Base-by-base conservation (phyloP, 2,797 vertebrate species). In the Pangasius djambal region DNA sequence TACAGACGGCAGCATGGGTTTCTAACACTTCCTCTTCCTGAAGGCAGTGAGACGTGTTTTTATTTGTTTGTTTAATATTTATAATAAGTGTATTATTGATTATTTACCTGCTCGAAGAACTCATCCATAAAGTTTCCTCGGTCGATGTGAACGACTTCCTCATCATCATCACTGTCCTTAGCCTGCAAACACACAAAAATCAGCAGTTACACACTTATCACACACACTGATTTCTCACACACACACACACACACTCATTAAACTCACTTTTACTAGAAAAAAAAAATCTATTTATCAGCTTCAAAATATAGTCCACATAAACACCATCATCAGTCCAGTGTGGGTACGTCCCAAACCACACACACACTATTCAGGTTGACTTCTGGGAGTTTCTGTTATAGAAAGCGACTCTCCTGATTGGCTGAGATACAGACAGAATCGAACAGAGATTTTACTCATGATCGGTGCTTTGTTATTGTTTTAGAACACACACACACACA, bases 41-140 rank as follows among this genome's bases (percentile, higher is more conserved):
- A 70, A 12, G 9, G 15, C 1, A 22, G 18, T 22, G 37, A 72
- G 16, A n/a, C 3, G 4, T 70, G 67, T 22, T 28, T 25, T 63
- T 63, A 2, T 63, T 63, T 10, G 61, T 63, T 40, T 77, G 5
- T 77, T 48, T 82, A 28, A 3, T n/a, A 3, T 55, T 31, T 79
- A 18, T 16, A 52, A n/a, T 7, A 28, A 78, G 48, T 57, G 3
- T 37, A 12, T 59, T 37, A 34, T 4, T 81, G 31, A 81, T 22
- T 22, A 81, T n/a, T 94, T 86, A 98, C 98, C 98, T 98, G 98
- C 92, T 98, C 98, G 7, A 98, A 98, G 95, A 98, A 98, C 93
- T 98, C 97, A 72, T 98, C 98, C 98, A 98, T 98, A 94, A 98
- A 98, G 93, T 98, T 97, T 91, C 98, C 98, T 88, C 97, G 95